A percentile compares a stretch with the other conserved stretches of the same genome.
phyloP scores from a whole-genome alignment of 1,140 invertebrate genomes.

The Pseudomyrmex flavicornis region DNA sequence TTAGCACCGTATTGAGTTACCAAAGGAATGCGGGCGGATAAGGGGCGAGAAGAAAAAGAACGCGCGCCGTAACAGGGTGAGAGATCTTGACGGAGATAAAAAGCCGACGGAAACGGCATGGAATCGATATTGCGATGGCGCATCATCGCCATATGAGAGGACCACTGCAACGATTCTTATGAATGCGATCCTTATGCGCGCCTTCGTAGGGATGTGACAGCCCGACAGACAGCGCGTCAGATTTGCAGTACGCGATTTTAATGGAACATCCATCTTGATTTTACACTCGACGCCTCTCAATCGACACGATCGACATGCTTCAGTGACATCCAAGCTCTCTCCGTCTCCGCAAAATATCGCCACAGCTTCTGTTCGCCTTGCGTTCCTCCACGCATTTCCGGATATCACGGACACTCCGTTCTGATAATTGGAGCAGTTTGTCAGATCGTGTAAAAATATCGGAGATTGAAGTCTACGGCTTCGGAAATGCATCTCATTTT shows the following conservation, averaged over 20 bases:
- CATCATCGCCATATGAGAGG: slow-evolving; percentile 45
- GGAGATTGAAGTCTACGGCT: background rate
- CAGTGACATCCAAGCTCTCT: slow-evolving; percentile 3
- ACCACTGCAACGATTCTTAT: slow-evolving; percentile 45
- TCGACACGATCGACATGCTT: slow-evolving; percentile 4
- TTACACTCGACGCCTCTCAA: slow-evolving; percentile 15
- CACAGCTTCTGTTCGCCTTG: too few relatives aligned
- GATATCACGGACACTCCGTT: background rate
- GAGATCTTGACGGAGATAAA: slow-evolving; percentile 27
- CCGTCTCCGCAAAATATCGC: slow-evolving; percentile 11
- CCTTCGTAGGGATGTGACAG: slow-evolving; percentile 37
- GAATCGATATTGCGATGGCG: slow-evolving; percentile 45
- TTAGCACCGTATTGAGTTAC: slow-evolving; percentile 28
- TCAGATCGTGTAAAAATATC: background rate
- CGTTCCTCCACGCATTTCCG: background rate
- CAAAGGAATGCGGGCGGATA: slow-evolving; percentile 16
- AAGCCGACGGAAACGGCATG: slow-evolving; percentile 35
- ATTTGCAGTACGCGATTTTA: slow-evolving; percentile 38
- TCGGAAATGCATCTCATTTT: background rate
- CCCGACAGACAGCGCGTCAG: slow-evolving; percentile 32
- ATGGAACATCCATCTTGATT: slow-evolving; percentile 58
- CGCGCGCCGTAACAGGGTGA: background rate
- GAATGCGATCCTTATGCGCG: slow-evolving; percentile 50
- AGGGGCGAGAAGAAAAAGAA: slow-evolving; percentile 11
- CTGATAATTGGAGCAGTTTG: background rate